A percentile compares a stretch with the other conserved stretches of the same genome.
Evolutionary conservation across 2,113 vertebrate species (phyloP).

Genomic region (Grammomys surdaster): DNA sequence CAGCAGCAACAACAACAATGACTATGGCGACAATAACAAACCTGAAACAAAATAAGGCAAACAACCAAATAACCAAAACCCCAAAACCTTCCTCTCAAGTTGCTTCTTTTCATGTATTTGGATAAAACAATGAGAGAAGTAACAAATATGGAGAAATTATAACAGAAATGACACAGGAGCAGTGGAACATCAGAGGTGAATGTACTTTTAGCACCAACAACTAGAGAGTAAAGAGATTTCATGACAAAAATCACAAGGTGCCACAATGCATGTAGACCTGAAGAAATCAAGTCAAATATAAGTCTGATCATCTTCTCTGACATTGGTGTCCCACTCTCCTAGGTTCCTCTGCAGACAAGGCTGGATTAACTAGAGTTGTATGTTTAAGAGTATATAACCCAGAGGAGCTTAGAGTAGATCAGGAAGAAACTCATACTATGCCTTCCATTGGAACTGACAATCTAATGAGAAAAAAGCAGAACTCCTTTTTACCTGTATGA

Average conservation of each 20-base stretch:
- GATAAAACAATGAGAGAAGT: not conserved
- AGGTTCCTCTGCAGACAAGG: not conserved
- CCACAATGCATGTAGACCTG: accelerated
- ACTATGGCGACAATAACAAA: too few species aligned
- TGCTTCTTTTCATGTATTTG: not conserved
- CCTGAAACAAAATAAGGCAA: not conserved
- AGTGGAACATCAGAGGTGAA: not conserved
- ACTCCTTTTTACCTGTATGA: accelerated
- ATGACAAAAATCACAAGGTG: not conserved
- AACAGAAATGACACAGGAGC: not conserved
- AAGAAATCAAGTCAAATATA: not conserved
- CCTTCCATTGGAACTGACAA: not conserved
- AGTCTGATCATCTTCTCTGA: not conserved
- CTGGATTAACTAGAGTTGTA: not conserved
- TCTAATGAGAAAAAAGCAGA: not conserved
- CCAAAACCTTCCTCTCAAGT: not conserved
- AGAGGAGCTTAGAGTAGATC: not conserved
- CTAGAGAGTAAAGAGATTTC: not conserved
- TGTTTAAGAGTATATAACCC: not conserved
- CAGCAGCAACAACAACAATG: too few species aligned
- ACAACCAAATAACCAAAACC: not conserved
- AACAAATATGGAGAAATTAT: not conserved
- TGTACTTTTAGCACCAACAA: not conserved
- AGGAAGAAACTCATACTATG: not conserved
- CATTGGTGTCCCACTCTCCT: not conserved